phyloP scores from a whole-genome alignment of 1,140 invertebrate species.

The Sinonovacula constricta region DNA sequence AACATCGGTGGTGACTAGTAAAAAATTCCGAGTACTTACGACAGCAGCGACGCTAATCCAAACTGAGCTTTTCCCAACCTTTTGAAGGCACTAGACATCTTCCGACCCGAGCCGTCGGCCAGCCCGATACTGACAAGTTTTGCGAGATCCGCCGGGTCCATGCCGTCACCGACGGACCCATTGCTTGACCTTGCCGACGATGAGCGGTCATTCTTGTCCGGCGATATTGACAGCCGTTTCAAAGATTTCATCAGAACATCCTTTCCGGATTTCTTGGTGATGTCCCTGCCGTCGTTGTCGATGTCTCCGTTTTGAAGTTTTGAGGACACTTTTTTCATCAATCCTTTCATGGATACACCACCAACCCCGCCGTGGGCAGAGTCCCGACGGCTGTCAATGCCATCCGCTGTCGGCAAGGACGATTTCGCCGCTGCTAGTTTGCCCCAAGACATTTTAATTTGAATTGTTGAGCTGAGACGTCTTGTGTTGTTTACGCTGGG shows the following conservation, averaged over 20 bases:
- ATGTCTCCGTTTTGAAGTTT: neutral
- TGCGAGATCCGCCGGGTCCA: constrained; percentile 1
- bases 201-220: constrained; percentile 12
- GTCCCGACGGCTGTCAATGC: neutral
- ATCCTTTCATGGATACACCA: neutral
- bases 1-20: too few species aligned
- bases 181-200: constrained; percentile 15
- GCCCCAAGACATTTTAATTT: constrained; percentile 36
- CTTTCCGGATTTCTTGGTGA: neutral
- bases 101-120: constrained; percentile 3
- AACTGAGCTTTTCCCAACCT: constrained; percentile 41
- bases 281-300: neutral
- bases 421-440: constrained; percentile 12
- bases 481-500: too few species aligned
- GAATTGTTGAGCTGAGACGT: too few species aligned
- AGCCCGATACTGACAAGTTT: neutral
- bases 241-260: constrained; percentile 5
- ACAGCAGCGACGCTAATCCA: constrained; percentile 32
- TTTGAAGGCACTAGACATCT: constrained; percentile 40
- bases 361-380: neutral
- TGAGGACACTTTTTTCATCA: constrained; percentile 21
- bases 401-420: neutral
- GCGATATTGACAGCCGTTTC: constrained; percentile 32
- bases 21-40: too few species aligned
- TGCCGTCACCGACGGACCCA: neutral